A percentile compares a stretch with the other conserved stretches of the same genome.
phyloP scores from a whole-genome alignment of 2,888 invertebrate species.

The Folsomia manolachei region DNA sequence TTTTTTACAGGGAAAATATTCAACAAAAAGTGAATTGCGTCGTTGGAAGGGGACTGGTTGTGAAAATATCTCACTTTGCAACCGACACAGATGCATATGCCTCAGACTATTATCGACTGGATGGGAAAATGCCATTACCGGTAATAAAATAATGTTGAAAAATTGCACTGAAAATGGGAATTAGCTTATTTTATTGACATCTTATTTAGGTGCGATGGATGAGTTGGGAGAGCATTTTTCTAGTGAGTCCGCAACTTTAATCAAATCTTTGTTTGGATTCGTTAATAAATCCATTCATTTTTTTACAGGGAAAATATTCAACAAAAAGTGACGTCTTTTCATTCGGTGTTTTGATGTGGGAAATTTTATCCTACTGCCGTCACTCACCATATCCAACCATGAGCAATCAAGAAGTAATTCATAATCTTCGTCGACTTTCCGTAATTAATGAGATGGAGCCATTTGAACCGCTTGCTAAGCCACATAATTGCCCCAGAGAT shows the following conservation, averaged over 20 bases:
- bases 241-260: constrained; percentile 58
- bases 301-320: constrained; percentile 74
- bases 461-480: constrained; percentile 62
- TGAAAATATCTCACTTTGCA: constrained; percentile 82
- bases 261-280: no score
- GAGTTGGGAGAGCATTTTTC: constrained; percentile 79
- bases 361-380: constrained; percentile 74
- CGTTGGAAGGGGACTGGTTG: constrained; percentile 75
- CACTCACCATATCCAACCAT: constrained; percentile 75
- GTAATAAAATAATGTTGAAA: constrained; percentile 61
- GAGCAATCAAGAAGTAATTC: constrained; percentile 74
- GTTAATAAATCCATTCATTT: constrained; percentile 13
- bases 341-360: constrained; percentile 83
- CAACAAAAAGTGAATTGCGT: constrained; percentile 86
- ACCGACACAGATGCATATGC: constrained; percentile 77
- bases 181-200: no score
- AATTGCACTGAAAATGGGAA: constrained; percentile 68
- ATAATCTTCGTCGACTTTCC: constrained; percentile 64
- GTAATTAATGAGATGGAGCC: constrained; percentile 58
- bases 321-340: constrained; percentile 90
- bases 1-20: constrained; percentile 72
- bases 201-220: no score
- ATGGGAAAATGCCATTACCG: constrained; percentile 76
- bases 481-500: constrained; percentile 70
- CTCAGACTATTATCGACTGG: constrained; percentile 78